Evolutionary conservation across 1,140 invertebrate genomes (phyloP), one percentile per base, ranked within the genome.

Genomic region (Orius insidiosus): DNA sequence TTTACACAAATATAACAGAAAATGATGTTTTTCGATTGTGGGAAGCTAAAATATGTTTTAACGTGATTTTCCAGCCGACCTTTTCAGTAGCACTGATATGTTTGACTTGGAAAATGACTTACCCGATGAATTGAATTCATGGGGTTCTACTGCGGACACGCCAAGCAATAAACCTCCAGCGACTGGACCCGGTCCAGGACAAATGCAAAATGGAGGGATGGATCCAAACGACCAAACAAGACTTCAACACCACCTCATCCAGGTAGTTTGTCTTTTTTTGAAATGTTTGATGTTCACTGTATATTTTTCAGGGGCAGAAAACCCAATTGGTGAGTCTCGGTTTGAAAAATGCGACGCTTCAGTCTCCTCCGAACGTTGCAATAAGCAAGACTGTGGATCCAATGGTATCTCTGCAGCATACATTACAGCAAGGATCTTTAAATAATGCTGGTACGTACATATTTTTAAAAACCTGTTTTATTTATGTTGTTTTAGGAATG

Each of bases 71-170:
- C 30, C 47, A 52, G 32, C 61, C 74, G 78, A 82, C 68, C 67
- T 75, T 53, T 73, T 85, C 60, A 75, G 78, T 48, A 80, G 78
- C 66, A 72, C 75, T 58, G 80, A 83, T 60, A 80, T 83, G 74
- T 83, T 83, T 61, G 79, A 84, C 66, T 69, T 89, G 62, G 85
- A 89, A 67, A 86, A 88, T 67, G 83, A 89, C 64, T 73, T 94
- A 49, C 88, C 88, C 31, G 87, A 93, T 69, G 89, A 93, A 65
- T 66, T 94, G 43, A 60, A 62, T 37, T 72, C 74, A 52, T 85
- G 81, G 80, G 48, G 50, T 35, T 47, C 50, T 76, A 72, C 72
- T 48, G 50, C 54, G 42, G 50, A 51, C 19, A 62, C 68, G 31
- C 46, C 54, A 2, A 59, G 63, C 57, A 63, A 62, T 35, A 84